Base-by-base conservation (phyloP, 2,888 invertebrate genomes). In the Blera fallax region DNA sequence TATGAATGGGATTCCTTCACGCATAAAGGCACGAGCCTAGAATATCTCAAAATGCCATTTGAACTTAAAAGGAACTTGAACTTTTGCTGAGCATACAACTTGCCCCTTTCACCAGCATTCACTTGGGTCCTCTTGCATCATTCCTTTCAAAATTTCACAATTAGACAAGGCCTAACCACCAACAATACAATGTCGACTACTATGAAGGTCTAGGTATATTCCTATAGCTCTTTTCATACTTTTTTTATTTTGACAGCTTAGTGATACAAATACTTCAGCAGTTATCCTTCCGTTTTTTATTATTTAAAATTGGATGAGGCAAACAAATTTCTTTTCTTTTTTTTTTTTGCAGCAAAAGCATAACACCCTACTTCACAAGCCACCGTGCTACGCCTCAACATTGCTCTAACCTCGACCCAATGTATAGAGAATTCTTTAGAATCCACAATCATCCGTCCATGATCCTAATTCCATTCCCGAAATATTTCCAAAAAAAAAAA, bases 391-490 rank as follows among this genome's bases (percentile, higher is more conserved):
- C n/a, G 64, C 27, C 18, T 45, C 24, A 32, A 27, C 64, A 72
- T 72, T 64, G 64, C 21, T 80, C 52, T 80, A 70, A 70, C 81
- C 81, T 82, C 81, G 77, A 82, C 76, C 77, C 56, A n/a, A 37
- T 70, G 64, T 21, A 34, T 45, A 69, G 10, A 64, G 34, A 72
- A 77, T 82, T 43, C 60, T 77, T 82, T 72, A 65, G 50, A 77
- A 52, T 29, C 70, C 48, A 65, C 50, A 69, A 27, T 50, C 70
- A 67, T 67, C 52, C 60, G 69, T 34, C 78, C 67, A 45, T 76
- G 80, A 80, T 80, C 80, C 58, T 70, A 76, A 65, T 76, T 64
- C 56, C 76, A 50, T 70, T 64, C 18, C 58, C 52, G 21, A 81
- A 81, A 74, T 74, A 67, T 81, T 37, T 32, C n/a, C 18, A 32